These are phyloP conservation scores for Cotesia congregata DNA, from an alignment of 2,888 invertebrate genomes.

Conservation along the genomic window DNA sequence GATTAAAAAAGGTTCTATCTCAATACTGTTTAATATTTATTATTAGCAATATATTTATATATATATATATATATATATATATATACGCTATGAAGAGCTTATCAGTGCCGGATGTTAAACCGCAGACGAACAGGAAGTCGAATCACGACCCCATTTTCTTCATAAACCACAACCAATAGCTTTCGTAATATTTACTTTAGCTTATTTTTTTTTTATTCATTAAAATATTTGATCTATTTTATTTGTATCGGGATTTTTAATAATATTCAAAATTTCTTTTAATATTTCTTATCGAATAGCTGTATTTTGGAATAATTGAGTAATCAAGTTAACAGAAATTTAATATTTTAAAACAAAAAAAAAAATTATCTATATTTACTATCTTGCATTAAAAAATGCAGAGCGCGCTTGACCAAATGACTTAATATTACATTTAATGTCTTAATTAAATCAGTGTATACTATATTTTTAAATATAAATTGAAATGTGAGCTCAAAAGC, in stretches of 20 bases:
- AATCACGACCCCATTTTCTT: conserved; percentile 34
- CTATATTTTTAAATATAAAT: not conserved
- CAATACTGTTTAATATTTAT: conserved; percentile 30
- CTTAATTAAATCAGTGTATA: not conserved
- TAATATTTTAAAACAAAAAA: too few relatives aligned
- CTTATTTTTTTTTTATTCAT: conserved; percentile 19
- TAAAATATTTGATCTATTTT: conserved; percentile 1
- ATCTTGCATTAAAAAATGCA: too few relatives aligned
- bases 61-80: conserved; percentile 41
- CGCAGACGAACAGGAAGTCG: conserved; percentile 45
- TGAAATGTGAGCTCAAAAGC: not conserved
- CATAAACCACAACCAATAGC: conserved; percentile 38
- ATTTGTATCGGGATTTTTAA: too few relatives aligned
- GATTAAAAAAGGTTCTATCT: not conserved
- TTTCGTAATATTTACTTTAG: conserved; percentile 24
- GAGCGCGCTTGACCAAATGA: not conserved
- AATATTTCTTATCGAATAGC: too few relatives aligned
- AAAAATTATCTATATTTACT: too few relatives aligned
- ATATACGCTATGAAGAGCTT: conserved; percentile 41
- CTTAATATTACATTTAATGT: not conserved
- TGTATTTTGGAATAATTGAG: too few relatives aligned
- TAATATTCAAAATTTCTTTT: too few relatives aligned
- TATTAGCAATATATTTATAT: conserved; percentile 27
- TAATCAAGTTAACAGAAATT: too few relatives aligned
- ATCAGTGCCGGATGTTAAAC: conserved; percentile 51